phyloP scores from a whole-genome alignment of 2,113 vertebrate species.

The Gymnarchus niloticus region DNA sequence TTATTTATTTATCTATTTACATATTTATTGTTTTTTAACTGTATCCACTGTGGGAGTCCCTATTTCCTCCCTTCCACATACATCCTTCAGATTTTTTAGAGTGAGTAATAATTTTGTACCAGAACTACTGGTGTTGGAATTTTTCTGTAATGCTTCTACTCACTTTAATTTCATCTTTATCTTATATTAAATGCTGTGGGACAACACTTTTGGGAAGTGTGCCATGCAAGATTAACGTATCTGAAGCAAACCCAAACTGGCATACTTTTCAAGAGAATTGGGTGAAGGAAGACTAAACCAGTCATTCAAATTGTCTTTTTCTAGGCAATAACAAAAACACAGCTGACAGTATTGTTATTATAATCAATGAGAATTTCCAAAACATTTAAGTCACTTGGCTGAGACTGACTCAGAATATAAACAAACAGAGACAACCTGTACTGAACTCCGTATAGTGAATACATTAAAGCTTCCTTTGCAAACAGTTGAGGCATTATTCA shows the following conservation, averaged over 20 bases:
- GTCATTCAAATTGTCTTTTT: not conserved
- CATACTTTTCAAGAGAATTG: not conserved
- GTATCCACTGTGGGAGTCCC: not conserved
- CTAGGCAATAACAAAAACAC: not conserved
- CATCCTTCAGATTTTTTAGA: not conserved
- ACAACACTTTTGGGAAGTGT: not conserved
- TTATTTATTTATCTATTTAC: too few species aligned
- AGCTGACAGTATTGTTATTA: not conserved
- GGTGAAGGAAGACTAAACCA: not conserved
- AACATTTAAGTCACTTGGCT: not conserved
- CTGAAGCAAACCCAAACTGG: not conserved
- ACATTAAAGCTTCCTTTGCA: not conserved
- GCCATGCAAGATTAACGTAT: not conserved
- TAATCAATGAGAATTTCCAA: not conserved
- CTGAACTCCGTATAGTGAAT: not conserved
- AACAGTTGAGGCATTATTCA: not conserved
- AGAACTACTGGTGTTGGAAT: not conserved
- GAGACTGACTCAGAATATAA: not conserved
- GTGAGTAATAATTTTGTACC: not conserved
- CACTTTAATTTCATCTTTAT: not conserved
- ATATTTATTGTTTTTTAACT: not conserved
- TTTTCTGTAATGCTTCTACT: not conserved
- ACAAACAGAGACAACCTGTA: not conserved
- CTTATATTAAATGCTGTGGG: not conserved
- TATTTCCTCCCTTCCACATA: not conserved